Base-by-base conservation (phyloP, 2,797 vertebrate genomes). In the Sphenopsis melanotis region DNA sequence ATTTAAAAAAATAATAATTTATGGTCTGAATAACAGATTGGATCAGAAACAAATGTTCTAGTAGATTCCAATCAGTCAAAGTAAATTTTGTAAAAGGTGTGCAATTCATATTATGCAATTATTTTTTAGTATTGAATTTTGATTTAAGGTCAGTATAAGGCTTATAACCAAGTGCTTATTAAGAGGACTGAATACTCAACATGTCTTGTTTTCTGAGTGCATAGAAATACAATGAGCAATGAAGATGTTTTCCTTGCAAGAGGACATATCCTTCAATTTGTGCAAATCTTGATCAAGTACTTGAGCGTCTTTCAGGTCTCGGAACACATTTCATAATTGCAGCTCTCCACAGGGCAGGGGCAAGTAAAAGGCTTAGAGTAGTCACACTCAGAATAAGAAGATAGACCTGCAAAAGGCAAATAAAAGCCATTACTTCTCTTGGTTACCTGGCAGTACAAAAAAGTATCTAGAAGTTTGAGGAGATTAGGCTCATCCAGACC, bases 341-440 rank as follows among this genome's bases (percentile, higher is more conserved):
- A 26, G 98, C 98, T 97, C 97, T 99, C 99, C 99, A 99, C 55
- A 99, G 96, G 65, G 98, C 98, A 0, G 99, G 99, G 16, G 99
- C 99, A 80, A 99, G 98, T 49, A 99, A 95, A 92, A 99, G 98
- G 97, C 99, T 99, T 80, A 99, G 98, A 8, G 99, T 99, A 64
- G 99, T 99, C 90, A 99, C 99, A 39, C 99, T 99, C 91, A 99
- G 98, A 86, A 99, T 98, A 91, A 99, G 98, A 89, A 99, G 98
- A 96, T 99, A 99, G 77, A 99, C 99, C 99, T 99, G 95, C 63
- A 96, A 96, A 93, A 93, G 23, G 24, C n/a, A 89, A 95, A 86
- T 14, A 93, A 83, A 91, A 85, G 22, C 17, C 39, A 70, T 97
- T 90, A 96, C 20, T 79, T 81, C 23, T 70, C n/a, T 82, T 57